Base-by-base conservation (phyloP, 2,797 vertebrate species). In the Sarcoramphus papa region DNA sequence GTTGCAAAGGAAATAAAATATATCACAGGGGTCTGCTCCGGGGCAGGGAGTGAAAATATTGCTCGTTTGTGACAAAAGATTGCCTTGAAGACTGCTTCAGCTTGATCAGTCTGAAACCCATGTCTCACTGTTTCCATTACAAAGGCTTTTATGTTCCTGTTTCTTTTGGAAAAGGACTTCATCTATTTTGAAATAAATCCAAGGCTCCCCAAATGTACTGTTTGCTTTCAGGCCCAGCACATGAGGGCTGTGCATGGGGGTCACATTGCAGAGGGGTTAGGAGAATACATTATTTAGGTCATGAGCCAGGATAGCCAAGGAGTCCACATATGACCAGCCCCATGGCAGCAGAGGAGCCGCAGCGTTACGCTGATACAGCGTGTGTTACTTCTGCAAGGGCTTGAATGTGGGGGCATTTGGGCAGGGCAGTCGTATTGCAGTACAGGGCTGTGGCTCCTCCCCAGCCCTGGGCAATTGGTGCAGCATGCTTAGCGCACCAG, bases 1-100 rank as follows among this genome's bases (percentile, higher is more conserved):
- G 91, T 94, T 96, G 92, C 94, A 90, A 88, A 94, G 63, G 87
- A 95, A 93, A 93, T 92, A 88, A 93, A 93, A 90, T 94, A 25
- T 94, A 94, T 94, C 85, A 91, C 57, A 84, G 85, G 86, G 92
- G 92, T 96, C 96, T 96, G 69, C 87, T 91, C 73, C 1, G 0
- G 67, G 79, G 83, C 0, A 5, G 74, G 83, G 85, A 96, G 75
- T 73, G 85, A 95, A 97, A 95, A 95, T 88, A 95, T 70, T 92
- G 83, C 93, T 95, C 35, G 27, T 95, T 96, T 94, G 70, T 96
- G 91, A 97, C 95, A 93, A 91, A 95, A 82, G 82, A 96, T 92
- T 91, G 87, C 87, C 94, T 94, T 92, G 93, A 94, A 92, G 89
- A 84, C 67, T 93, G 76, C 73, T 92, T 94, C 33, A 6, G 85